Percentiles rank a stretch among this genome's conserved stretches.
Evolutionary conservation across 2,113 vertebrate species (phyloP).

Genomic region (Xenus cinereus): DNA sequence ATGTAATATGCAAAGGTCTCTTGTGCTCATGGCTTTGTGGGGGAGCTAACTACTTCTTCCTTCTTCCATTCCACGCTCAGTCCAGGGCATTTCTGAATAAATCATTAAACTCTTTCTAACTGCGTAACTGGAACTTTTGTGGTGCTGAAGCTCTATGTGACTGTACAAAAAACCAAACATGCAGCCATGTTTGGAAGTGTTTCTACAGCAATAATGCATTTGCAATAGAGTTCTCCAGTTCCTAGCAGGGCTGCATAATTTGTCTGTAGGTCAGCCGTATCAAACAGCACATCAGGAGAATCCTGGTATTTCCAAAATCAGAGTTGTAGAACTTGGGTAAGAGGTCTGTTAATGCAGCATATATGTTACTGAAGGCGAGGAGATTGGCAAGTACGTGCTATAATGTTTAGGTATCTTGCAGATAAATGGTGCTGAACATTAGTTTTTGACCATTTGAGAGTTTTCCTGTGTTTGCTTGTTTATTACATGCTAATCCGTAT

Average conservation of each 20-base stretch:
- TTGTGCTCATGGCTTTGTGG: not conserved
- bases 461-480: not conserved
- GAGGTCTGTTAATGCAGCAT: not conserved
- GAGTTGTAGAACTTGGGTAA: not conserved
- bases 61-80: not conserved
- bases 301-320: not conserved
- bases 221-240: not conserved
- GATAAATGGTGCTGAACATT: not conserved
- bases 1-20: not conserved
- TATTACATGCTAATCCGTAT: not conserved
- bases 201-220: not conserved
- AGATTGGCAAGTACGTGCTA: rapidly evolving
- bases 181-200: not conserved
- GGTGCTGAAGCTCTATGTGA: not conserved
- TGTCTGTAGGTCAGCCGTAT: not conserved
- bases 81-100: not conserved
- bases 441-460: not conserved
- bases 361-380: not conserved
- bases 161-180: not conserved
- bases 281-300: not conserved
- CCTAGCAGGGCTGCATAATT: not conserved
- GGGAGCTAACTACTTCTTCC: not conserved
- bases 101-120: not conserved
- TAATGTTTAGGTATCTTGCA: not conserved
- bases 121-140: not conserved